Percentiles rank a stretch among this genome's conserved stretches.
These are phyloP conservation scores for Pachydiplax longipennis DNA, from an alignment of 2,888 invertebrate species.

Conservation along the genomic window DNA sequence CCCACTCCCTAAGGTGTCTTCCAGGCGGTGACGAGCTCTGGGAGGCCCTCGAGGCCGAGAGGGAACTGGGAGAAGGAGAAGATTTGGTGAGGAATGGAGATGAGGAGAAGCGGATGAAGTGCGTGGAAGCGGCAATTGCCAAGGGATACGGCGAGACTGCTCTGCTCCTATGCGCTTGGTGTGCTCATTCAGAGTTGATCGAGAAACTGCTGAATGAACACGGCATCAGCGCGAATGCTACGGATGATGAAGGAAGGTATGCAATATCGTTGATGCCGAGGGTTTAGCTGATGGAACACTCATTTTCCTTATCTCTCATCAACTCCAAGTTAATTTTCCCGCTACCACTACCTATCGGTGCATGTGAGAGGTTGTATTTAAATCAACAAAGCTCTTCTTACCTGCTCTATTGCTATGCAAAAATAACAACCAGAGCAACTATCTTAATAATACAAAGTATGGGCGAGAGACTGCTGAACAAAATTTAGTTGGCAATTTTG, in stretches of 20 bases:
- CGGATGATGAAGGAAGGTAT: neutral
- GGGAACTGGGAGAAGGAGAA: neutral
- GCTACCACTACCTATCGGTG: neutral
- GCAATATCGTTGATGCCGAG: too few relatives aligned
- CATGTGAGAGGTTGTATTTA: too few relatives aligned
- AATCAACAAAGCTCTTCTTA: too few relatives aligned
- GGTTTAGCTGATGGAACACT: too few relatives aligned
- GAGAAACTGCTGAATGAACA: neutral
- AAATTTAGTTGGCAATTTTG: too few relatives aligned
- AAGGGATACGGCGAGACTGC: conserved; percentile 1
- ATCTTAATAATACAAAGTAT: too few relatives aligned
- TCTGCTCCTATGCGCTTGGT: neutral
- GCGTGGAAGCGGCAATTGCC: neutral
- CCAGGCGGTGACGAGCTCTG: neutral
- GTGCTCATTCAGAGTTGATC: neutral
- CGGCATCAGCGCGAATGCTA: neutral
- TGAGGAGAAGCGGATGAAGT: neutral
- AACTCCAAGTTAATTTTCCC: neutral
- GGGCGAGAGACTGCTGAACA: too few relatives aligned
- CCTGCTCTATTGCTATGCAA: too few relatives aligned
- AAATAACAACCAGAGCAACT: too few relatives aligned
- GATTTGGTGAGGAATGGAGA: neutral
- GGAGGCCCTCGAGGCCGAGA: neutral
- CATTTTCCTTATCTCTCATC: neutral
- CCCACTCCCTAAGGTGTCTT: neutral